Percentiles rank a stretch among this genome's conserved stretches.
phyloP scores from a whole-genome alignment of 2,888 invertebrate genomes.

The Drosophila nr. medialis region DNA sequence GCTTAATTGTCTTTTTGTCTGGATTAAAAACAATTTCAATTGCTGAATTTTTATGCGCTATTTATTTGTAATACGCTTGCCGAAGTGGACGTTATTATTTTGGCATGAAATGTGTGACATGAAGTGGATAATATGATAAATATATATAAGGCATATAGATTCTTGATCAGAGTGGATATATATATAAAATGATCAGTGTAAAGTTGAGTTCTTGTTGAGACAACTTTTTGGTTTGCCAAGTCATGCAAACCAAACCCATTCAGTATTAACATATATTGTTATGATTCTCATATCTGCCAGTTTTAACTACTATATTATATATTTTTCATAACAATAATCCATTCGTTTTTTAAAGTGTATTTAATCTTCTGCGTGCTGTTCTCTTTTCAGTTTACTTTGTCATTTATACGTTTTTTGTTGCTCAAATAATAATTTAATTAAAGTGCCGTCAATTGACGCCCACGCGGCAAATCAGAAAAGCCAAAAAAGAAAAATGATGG shows the following conservation, averaged over 20 bases:
- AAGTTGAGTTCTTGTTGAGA: not conserved
- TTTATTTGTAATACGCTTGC: conserved; percentile 18
- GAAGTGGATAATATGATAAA: not conserved
- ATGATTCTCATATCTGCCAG: not conserved
- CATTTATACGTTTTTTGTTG: conserved; percentile 8
- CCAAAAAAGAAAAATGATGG: not conserved
- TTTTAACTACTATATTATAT: not conserved
- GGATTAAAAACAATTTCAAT: conserved; percentile 67
- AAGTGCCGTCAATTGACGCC: conserved; percentile 48
- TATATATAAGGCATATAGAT: not conserved
- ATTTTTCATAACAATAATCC: not conserved
- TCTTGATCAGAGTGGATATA: not conserved
- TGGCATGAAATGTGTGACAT: not conserved
- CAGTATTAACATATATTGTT: not conserved
- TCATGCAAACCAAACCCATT: not conserved
- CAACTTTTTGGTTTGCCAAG: not conserved
- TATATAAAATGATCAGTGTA: not conserved
- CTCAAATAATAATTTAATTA: conserved; percentile 50
- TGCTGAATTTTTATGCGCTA: conserved; percentile 39
- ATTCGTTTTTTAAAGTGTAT: not conserved
- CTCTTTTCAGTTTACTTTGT: not conserved
- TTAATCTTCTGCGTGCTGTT: not conserved
- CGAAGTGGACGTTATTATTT: not conserved
- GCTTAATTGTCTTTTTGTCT: conserved; percentile 67
- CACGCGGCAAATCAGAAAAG: conserved; percentile 22